These are phyloP conservation scores for Manduca sexta DNA, from an alignment of 1,140 invertebrate genomes.

Conservation along the genomic window DNA sequence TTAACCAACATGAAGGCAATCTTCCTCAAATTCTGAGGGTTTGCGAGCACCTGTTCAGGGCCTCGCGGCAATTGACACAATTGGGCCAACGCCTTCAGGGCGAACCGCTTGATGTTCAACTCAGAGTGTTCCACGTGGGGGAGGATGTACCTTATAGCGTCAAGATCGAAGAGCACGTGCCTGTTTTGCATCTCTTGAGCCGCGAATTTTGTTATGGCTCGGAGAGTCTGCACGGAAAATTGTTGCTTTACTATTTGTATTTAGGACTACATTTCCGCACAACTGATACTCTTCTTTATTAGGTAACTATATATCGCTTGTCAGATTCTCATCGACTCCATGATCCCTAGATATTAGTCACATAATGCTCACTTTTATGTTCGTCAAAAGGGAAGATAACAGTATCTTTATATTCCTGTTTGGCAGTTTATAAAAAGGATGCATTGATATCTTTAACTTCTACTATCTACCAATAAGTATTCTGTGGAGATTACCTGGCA, in stretches of 20 bases:
- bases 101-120: slow-evolving; percentile 53
- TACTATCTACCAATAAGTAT: too few species aligned
- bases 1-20: slow-evolving; percentile 51
- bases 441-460: too few species aligned
- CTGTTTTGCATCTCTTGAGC: slow-evolving; percentile 55
- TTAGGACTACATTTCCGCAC: too few species aligned
- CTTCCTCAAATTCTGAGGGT: slow-evolving; percentile 48
- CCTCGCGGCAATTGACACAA: slow-evolving; percentile 54
- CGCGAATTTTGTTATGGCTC: slow-evolving; percentile 59
- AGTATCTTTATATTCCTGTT: too few species aligned
- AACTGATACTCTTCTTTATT: too few species aligned
- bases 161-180: slow-evolving; percentile 35
- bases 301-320: too few species aligned
- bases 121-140: slow-evolving; percentile 50
- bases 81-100: slow-evolving; percentile 54
- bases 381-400: too few species aligned
- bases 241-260: too few species aligned
- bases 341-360: too few species aligned
- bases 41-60: slow-evolving; percentile 45
- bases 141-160: slow-evolving; percentile 47
- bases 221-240: slow-evolving; percentile 58
- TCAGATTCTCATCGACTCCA: too few species aligned
- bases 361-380: too few species aligned
- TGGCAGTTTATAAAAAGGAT: too few species aligned
- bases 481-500: slow-evolving; percentile 39